Evolutionary conservation across 1,140 invertebrate species (phyloP).

Genomic region (Eumaeus atala): DNA sequence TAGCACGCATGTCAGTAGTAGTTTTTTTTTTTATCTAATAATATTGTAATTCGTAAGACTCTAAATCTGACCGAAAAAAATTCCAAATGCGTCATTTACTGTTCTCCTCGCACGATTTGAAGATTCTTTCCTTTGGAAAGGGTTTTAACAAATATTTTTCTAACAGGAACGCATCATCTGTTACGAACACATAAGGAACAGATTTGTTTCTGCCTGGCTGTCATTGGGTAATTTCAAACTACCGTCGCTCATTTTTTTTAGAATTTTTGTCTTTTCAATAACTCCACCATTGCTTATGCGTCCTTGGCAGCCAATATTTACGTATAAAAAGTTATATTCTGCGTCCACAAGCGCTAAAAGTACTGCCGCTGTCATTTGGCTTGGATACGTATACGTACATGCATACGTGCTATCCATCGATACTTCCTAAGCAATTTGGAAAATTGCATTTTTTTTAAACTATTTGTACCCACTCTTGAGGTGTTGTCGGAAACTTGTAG

Average conservation of each 20-base stretch:
- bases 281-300: conserved; percentile 20
- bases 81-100: conserved; percentile 28
- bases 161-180: conserved; percentile 23
- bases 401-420: conserved; percentile 22
- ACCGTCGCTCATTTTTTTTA: no score
- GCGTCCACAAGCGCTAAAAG: conserved; percentile 62
- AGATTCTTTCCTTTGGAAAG: conserved; percentile 25
- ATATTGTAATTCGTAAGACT: conserved; percentile 49
- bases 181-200: conserved; percentile 25
- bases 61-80: conserved; percentile 29
- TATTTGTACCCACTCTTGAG: conserved; percentile 26
- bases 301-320: conserved; percentile 63
- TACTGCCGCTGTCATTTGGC: conserved; percentile 28
- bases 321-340: conserved; percentile 56
- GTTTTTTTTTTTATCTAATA: conserved; percentile 29
- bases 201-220: conserved; percentile 22
- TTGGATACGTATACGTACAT: no score
- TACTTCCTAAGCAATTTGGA: conserved; percentile 23
- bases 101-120: conserved; percentile 26
- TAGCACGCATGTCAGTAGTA: conserved; percentile 30
- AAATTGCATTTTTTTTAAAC: conserved; percentile 23
- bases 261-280: conserved; percentile 17
- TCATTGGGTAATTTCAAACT: no score
- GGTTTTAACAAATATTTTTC: conserved; percentile 22
- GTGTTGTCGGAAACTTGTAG: conserved; percentile 25